Evolutionary conservation across 2,797 vertebrate species (phyloP), one percentile per base, ranked within the genome.

Genomic region (Halcyon leucocephala): DNA sequence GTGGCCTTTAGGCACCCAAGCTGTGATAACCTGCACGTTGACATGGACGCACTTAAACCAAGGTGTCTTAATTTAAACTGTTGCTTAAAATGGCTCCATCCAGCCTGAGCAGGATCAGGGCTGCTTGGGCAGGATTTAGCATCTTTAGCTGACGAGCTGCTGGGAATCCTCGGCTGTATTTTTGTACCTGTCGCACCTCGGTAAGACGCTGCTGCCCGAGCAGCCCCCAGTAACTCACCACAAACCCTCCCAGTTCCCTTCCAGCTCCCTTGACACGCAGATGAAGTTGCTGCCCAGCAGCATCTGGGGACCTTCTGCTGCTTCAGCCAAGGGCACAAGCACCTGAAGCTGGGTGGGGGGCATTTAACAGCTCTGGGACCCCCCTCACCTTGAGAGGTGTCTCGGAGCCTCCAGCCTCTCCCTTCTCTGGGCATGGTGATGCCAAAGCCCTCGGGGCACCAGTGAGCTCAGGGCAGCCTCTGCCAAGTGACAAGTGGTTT

Each of bases 1-100:
- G 31, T 57, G 66, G 86, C 85, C 89, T 93, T 90, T 79, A 44
- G 72, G 44, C 90, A 86, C 84, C 86, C 5, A n/a, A 82, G 89
- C 90, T 78, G 92, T 83, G 91, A 94, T 82, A 85, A 82, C 58
- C 58, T 0, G 18, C 92, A 86, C 90, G 80, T 94, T 66, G 91
- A 26, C 4, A 2, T 4, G 42, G 33, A 91, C 82, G 96, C 92
- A 93, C 86, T 13, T 54, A 54, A 6, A 22, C 69, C 86, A 7
- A 72, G 90, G 28, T 19, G 52, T 66, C 95, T 93, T 79, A 58
- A 91, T 91, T 95, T 95, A 95, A 93, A 91, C 70, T 17, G 41
- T 37, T 85, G 66, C 97, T 97, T 97, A 85, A 97, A 97, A 96
- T 77, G 77, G 97, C 96, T 87, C 92, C 81, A 37, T 83, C 71